A percentile compares a stretch with the other conserved stretches of the same genome.
Conservation (phyloP, 1,140 invertebrate genomes). For the Dolichoris vasculosae region DNA sequence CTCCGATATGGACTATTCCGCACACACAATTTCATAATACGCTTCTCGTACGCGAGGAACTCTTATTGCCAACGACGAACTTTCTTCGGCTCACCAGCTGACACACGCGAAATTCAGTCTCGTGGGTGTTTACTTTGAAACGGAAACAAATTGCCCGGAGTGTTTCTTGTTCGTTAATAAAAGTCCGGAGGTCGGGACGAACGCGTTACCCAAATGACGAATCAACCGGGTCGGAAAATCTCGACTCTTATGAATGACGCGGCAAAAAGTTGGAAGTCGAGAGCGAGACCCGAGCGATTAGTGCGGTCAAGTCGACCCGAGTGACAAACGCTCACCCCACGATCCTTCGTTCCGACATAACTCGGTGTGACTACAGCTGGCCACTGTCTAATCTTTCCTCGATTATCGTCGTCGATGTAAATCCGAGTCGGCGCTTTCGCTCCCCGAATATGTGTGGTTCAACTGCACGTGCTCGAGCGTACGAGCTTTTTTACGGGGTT, state of each 20-base stretch:
- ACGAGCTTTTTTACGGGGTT: not conserved
- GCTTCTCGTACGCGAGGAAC: not conserved
- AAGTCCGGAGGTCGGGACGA: not conserved
- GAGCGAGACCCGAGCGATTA: constrained; percentile 28
- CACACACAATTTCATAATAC: constrained; percentile 45
- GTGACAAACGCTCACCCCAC: constrained; percentile 5
- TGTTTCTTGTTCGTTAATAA: constrained; percentile 6
- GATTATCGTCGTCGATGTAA: constrained; percentile 60
- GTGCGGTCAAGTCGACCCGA: constrained; percentile 7
- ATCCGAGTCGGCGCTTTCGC: constrained; percentile 54
- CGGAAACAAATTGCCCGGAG: constrained; percentile 1
- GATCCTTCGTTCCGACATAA: not conserved
- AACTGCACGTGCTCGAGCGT: not conserved
- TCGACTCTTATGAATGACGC: constrained; percentile 67
- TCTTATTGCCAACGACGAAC: constrained; percentile 10
- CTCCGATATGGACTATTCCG: constrained; percentile 46
- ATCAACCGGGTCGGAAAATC: constrained; percentile 52
- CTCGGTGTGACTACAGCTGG: constrained; percentile 57
- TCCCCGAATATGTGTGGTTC: not conserved
- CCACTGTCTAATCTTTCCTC: constrained; percentile 67
- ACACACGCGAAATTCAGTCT: not conserved
- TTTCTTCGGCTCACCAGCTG: constrained; percentile 1
- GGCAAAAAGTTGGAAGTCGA: constrained; percentile 59
- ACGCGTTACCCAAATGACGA: not conserved
- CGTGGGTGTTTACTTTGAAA: not conserved